Conservation (phyloP, 2,113 vertebrate species). For the Megalops atlanticus region DNA sequence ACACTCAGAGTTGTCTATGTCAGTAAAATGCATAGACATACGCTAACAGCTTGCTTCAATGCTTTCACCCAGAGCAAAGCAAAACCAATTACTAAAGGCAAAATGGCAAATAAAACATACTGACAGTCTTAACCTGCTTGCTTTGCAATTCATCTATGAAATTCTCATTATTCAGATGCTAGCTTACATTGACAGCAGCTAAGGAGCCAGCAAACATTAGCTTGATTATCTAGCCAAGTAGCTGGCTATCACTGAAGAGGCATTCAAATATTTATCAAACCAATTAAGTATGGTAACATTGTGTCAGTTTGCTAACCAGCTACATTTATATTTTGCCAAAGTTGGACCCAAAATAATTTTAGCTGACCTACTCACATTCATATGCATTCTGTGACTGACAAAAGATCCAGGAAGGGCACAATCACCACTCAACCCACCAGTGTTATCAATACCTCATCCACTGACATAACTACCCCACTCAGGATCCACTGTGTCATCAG, state of each 20-base stretch:
- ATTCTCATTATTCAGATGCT: no score
- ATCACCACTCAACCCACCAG: not conserved
- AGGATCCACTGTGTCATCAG: not conserved
- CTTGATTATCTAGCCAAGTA: not conserved
- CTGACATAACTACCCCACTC: not conserved
- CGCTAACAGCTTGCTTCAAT: not conserved
- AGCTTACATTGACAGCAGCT: no score
- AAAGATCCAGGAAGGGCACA: not conserved
- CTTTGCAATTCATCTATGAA: no score
- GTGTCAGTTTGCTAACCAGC: not conserved
- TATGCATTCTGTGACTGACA: not conserved
- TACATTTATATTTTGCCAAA: not conserved
- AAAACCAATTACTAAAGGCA: not conserved
- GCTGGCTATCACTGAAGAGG: not conserved
- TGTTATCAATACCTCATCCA: not conserved
- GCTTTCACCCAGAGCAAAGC: not conserved
- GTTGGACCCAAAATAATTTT: not conserved
- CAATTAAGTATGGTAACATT: not conserved
- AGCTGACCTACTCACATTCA: no score
- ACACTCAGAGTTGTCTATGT: no score
- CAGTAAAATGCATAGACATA: not conserved
- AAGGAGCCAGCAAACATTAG: not conserved
- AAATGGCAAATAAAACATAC: not conserved
- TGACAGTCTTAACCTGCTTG: no score
- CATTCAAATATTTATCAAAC: not conserved